Base-by-base conservation (phyloP, 2,113 vertebrate genomes). In the Raja brachyura region DNA sequence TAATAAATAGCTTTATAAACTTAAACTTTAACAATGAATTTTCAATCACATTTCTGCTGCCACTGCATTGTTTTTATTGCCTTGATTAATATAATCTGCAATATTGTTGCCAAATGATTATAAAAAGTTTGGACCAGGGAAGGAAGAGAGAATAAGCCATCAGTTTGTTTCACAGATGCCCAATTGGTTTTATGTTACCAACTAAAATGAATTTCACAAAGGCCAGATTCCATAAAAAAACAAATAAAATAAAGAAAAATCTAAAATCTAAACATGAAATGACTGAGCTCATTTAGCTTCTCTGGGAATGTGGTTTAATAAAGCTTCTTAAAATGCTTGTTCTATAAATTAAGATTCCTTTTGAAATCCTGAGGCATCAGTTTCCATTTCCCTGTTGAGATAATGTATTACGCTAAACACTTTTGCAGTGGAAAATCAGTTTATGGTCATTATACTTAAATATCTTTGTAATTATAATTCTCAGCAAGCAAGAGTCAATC, bases 381-480 rank as follows among this genome's bases (percentile, higher is more conserved):
- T 68, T 73, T 18, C 33, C 5, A 54, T 92, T 73, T 54, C 20
- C 10, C 10, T 68, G 16, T 68, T 68, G 66, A 3, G 39, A 48
- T 1, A 48, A 48, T 48, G 39, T 39, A 39, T 20, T 14, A 39
- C 59, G 54, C 73, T 54, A 85, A 59, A 11, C 3, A 9, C 22
- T 85, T 85, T 28, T 28, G 81, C 83, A 31, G n/a, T 31, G 59
- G 59, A 66, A 88, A 88, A 88, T 13, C 5, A 31, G 33, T 2
- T 86, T 86, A 86, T 63, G 25, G 31, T 77, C 75, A 88, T 66
- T 66, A 88, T 63, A 63, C 31, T 63, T 66, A 88, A 61, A 63
- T 88, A 6, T 63, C 1, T 63, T 31, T 66, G 83, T n/a, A 63
- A 88, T 88, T 31, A 88, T 31, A 88, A 18, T 77, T 88, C 28